Percentiles rank a stretch among this genome's conserved stretches.
These are phyloP conservation scores for Varecia variegata DNA, from an alignment of 2,797 vertebrate species.

Conservation along the genomic window DNA sequence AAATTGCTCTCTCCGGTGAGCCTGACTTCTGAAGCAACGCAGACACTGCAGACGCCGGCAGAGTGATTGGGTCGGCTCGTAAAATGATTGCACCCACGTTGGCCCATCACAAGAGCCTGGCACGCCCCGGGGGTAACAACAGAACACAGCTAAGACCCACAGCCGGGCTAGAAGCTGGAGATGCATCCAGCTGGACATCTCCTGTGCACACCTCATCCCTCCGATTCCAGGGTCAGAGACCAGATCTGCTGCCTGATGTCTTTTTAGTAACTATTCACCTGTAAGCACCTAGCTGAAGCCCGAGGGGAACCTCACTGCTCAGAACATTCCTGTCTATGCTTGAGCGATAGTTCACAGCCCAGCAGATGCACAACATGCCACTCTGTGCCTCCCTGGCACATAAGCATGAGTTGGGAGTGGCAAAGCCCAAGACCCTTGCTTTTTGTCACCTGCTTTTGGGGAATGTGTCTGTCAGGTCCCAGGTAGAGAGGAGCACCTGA, in stretches of 20 bases:
- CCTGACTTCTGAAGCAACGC: constrained; percentile 4
- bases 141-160: not conserved
- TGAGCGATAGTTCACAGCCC: not conserved
- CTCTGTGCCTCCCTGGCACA: not conserved
- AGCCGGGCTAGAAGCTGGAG: not conserved
- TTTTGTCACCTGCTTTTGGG: not conserved
- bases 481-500: not conserved
- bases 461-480: not conserved
- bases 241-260: not conserved
- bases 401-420: not conserved
- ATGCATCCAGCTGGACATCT: fast-evolving
- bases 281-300: not conserved
- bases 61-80: not conserved
- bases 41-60: not conserved
- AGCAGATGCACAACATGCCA: not conserved
- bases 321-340: not conserved
- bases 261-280: not conserved
- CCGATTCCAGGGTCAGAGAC: not conserved
- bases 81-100: not conserved
- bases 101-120: not conserved
- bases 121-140: not conserved
- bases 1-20: constrained; percentile 56
- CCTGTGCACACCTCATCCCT: fast-evolving
- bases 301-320: not conserved
- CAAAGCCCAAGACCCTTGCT: not conserved